phyloP scores from a whole-genome alignment of 2,797 vertebrate genomes.

The Morelia viridis region DNA sequence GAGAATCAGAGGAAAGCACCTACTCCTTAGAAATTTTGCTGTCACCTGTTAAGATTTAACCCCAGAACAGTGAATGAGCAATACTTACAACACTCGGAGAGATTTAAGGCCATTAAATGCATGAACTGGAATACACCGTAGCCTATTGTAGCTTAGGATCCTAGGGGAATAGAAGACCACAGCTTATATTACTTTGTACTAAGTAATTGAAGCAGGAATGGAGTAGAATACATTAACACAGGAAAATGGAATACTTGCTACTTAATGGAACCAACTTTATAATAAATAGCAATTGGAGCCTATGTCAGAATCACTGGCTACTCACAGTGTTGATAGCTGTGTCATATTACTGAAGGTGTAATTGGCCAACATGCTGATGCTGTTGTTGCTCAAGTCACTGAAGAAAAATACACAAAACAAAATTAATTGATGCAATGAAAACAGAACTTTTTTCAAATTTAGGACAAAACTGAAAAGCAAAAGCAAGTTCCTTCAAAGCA shows the following conservation, averaged over 20 bases:
- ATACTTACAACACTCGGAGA: conserved; percentile 93
- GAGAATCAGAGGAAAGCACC: conserved; percentile 48
- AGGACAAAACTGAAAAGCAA: background rate
- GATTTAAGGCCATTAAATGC: conserved; percentile 91
- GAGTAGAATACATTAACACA: background rate
- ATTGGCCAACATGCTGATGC: conserved; percentile 86
- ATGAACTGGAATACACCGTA: conserved; percentile 91
- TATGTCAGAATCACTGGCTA: conserved; percentile 53
- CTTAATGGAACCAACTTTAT: background rate
- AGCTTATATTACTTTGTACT: conserved; percentile 13
- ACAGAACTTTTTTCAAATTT: background rate
- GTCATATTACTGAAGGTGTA: conserved; percentile 96
- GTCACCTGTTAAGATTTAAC: conserved; percentile 17
- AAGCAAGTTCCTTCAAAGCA: conserved; percentile 18
- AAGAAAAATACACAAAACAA: conserved; percentile 47
- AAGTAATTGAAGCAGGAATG: background rate
- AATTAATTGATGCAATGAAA: background rate
- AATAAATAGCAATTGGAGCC: conserved; percentile 28
- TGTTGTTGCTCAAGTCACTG: conserved; percentile 99
- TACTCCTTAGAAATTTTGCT: conserved; percentile 36
- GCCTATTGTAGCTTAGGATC: conserved; percentile 96
- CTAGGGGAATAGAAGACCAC: conserved; percentile 70
- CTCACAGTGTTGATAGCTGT: conserved; percentile 95
- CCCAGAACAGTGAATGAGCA: background rate
- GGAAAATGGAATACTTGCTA: background rate